phyloP scores from a whole-genome alignment of 2,888 invertebrate species.

The Teinopalpus imperialis region DNA sequence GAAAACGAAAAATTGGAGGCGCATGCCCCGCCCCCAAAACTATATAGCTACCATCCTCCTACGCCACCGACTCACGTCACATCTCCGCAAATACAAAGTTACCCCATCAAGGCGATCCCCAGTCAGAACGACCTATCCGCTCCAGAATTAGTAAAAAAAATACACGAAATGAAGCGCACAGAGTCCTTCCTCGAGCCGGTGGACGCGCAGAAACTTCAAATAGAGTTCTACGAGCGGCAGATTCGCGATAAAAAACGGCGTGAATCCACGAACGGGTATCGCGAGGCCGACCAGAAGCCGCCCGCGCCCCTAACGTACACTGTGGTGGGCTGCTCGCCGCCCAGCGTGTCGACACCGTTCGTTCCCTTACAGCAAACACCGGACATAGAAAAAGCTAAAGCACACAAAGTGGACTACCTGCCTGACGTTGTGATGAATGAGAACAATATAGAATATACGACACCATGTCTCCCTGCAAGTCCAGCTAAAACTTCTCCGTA shows the following conservation, averaged over 20 bases:
- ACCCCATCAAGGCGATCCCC: constrained; percentile 60
- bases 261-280: constrained; percentile 46
- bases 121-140: constrained; percentile 67
- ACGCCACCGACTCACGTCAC: constrained; percentile 33
- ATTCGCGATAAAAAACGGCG: constrained; percentile 64
- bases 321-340: constrained; percentile 74
- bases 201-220: constrained; percentile 70
- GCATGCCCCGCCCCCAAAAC: constrained; percentile 33
- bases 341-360: constrained; percentile 63
- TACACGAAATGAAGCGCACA: constrained; percentile 33
- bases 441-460: constrained; percentile 37
- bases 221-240: constrained; percentile 76
- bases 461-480: constrained; percentile 32
- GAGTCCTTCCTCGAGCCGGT: constrained; percentile 43
- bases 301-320: constrained; percentile 59
- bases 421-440: constrained; percentile 76
- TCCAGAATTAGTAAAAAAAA: constrained; percentile 64
- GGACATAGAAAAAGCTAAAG: constrained; percentile 73
- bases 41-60: constrained; percentile 41
- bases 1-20: constrained; percentile 53
- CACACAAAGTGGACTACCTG: constrained; percentile 70
- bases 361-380: constrained; percentile 75
- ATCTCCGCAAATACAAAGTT: constrained; percentile 46
- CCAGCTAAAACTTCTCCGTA: constrained; percentile 37
- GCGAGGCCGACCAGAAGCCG: constrained; percentile 35